Evolutionary conservation across 2,888 invertebrate species (phyloP).

Genomic region (Platycheirus albimanus): DNA sequence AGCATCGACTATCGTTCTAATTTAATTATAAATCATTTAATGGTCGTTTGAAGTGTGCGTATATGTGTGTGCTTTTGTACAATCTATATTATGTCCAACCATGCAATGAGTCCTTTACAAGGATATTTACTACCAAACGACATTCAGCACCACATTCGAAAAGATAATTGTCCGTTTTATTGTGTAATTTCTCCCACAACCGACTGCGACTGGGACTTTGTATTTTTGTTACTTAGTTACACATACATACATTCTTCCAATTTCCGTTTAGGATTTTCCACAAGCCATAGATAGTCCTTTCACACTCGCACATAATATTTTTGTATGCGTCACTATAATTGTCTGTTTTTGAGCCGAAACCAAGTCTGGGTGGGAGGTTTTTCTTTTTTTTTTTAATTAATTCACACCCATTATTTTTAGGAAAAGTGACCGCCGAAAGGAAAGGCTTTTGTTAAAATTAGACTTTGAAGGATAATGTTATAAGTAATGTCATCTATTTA

Average conservation of each 20-base stretch:
- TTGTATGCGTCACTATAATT: conserved; percentile 1
- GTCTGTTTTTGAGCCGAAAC: background rate
- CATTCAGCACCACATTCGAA: background rate
- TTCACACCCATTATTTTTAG: background rate
- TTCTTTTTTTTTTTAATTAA: background rate
- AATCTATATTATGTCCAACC: background rate
- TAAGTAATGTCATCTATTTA: no score
- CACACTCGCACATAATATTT: background rate
- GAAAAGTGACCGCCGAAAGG: background rate
- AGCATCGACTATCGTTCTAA: background rate
- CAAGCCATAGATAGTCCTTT: no score
- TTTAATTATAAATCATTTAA: conserved; percentile 17
- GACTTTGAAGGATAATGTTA: no score
- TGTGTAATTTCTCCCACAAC: background rate
- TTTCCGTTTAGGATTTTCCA: no score
- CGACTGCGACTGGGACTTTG: background rate
- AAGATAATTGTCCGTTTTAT: background rate
- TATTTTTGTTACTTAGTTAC: background rate
- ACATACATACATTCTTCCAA: no score
- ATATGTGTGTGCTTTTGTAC: background rate
- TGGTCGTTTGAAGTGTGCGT: background rate
- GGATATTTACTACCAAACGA: background rate
- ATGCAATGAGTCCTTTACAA: background rate
- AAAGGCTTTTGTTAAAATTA: background rate
- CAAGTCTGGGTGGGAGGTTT: background rate